phyloP scores from a whole-genome alignment of 2,113 vertebrate species.

The Sphaerodactylus townsendi region DNA sequence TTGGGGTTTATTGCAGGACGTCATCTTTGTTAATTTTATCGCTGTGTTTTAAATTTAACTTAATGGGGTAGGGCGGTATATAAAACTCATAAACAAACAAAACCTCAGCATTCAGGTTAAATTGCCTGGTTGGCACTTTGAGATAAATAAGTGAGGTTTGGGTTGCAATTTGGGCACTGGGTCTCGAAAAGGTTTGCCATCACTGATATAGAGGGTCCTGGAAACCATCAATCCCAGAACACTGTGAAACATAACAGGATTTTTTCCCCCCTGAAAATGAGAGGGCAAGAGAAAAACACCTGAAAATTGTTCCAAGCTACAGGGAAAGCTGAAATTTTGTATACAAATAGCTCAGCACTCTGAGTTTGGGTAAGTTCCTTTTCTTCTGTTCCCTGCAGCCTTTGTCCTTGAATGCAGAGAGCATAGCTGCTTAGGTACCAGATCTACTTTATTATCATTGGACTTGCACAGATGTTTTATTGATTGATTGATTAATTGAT shows the following conservation, averaged over 20 bases:
- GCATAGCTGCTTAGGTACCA: neutral
- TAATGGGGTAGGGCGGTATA: too few relatives aligned
- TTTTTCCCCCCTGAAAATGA: neutral
- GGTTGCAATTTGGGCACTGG: too few relatives aligned
- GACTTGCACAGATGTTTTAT: neutral
- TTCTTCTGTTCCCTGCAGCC: neutral
- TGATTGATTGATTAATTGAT: neutral
- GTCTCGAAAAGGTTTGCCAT: too few relatives aligned
- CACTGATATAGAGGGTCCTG: too few relatives aligned
- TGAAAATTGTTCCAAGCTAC: neutral
- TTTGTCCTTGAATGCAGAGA: neutral
- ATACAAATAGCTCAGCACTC: neutral
- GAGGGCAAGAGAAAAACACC: neutral
- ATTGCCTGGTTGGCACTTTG: too few relatives aligned
- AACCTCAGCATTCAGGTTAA: too few relatives aligned
- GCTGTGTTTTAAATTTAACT: too few relatives aligned
- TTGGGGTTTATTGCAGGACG: too few relatives aligned
- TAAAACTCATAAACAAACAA: too few relatives aligned
- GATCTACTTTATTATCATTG: neutral
- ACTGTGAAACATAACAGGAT: neutral
- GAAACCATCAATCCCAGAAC: neutral
- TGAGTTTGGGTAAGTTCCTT: neutral
- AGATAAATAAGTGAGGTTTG: too few relatives aligned
- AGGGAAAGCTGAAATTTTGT: neutral
- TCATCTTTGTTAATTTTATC: too few relatives aligned